A percentile compares a stretch with the other conserved stretches of the same genome.
These are phyloP conservation scores for Ceyx cyanopectus DNA, from an alignment of 2,113 vertebrate genomes.

Conservation along the genomic window DNA sequence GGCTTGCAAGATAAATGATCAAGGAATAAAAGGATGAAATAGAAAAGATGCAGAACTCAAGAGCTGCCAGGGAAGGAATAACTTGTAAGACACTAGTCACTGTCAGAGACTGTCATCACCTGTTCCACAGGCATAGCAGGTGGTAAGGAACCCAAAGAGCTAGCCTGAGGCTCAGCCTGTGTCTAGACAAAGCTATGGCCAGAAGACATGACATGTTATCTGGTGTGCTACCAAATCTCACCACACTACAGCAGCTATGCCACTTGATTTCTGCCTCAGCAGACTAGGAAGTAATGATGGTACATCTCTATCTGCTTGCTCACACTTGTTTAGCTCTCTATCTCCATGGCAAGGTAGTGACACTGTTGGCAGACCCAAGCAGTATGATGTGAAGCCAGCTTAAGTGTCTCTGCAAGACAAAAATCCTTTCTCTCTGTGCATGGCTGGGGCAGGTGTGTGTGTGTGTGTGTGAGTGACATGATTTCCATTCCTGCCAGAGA, in stretches of 20 bases:
- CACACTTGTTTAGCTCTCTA: background rate
- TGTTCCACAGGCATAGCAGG: background rate
- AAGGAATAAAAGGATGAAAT: background rate
- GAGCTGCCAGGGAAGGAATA: background rate
- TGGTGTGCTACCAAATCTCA: background rate
- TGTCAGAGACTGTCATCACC: background rate
- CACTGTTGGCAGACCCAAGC: background rate
- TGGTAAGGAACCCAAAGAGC: background rate
- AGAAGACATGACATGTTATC: background rate
- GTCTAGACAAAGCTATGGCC: accelerated
- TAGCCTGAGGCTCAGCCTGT: background rate
- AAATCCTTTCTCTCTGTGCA: background rate
- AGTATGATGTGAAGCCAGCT: background rate
- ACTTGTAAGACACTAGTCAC: background rate
- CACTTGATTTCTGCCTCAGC: background rate
- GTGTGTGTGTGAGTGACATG: background rate
- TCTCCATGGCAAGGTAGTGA: background rate
- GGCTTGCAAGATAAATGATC: background rate
- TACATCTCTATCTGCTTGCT: background rate
- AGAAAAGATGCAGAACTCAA: background rate
- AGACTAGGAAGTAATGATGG: background rate
- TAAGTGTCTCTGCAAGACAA: background rate
- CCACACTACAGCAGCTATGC: background rate
- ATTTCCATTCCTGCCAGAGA: background rate
- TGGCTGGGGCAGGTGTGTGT: background rate